Base-by-base conservation (phyloP, 2,888 invertebrate species). In the Torymus tubicola region DNA sequence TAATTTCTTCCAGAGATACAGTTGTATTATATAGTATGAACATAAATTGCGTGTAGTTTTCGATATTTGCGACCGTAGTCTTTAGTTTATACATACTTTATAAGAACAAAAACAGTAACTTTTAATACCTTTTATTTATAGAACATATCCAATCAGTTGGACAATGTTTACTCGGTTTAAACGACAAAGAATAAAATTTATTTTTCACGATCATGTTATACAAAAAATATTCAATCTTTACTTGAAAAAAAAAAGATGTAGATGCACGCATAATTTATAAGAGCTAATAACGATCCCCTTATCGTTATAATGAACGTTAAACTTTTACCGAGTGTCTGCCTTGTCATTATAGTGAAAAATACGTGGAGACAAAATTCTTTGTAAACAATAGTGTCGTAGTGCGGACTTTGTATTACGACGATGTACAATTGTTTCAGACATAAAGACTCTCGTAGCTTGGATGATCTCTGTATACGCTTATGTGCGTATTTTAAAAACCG, bases 191-290 rank as follows among this genome's bases (percentile, higher is more conserved):
- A 8, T 42, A 2, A 21, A 21, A 21, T 42, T 42, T 42, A 42
- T 42, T 42, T 42, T 42, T 42, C 8, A 42, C 42, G 42, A 42
- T 42, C 8, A 42, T 42, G 5, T 42, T 42, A 55, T 63, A 21
- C 42, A 14, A 55, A 12, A 0, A 0, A 13, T 58, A 50, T 31
- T 10, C 13, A 74, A 16, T 31, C 31, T 57, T 11, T 78, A 24
- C 71, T 21, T 53, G 18, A 31, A 8, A 71, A 78, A 71, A 78
- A 78, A 70, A 58, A n/a, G 24, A 78, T 16, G 50, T 71, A 65
- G n/a, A 71, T 65, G 18, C 16, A 58, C 65, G 58, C 78, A 65
- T 78, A 71, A 77, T 65, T 78, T 71, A 64, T 71, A 60, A 71
- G 60, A 61, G 61, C 52, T 57, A 50, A 65, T 58, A 58, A 67